Conservation (phyloP, 1,140 invertebrate species). For the Nixonia krombeini region DNA sequence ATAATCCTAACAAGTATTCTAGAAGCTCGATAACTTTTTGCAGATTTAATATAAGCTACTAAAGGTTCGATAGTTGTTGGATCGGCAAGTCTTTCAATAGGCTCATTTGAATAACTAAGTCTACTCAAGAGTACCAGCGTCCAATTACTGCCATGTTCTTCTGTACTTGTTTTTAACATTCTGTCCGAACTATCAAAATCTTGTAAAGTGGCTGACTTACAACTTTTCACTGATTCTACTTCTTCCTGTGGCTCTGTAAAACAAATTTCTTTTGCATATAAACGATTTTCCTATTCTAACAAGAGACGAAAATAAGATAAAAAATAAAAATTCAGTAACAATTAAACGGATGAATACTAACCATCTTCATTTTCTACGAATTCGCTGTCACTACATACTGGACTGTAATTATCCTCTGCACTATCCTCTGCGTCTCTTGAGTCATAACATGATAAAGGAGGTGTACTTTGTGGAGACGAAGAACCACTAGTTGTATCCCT, state of each 20-base stretch:
- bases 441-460: constrained; percentile 40
- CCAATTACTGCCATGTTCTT: constrained; percentile 38
- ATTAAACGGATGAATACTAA: too few relatives aligned
- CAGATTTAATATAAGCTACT: constrained; percentile 55
- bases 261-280: too few relatives aligned
- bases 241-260: constrained; percentile 53
- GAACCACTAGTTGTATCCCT: constrained; percentile 53
- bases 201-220: constrained; percentile 48
- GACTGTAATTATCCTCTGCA: constrained; percentile 66
- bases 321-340: not conserved
- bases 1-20: constrained; percentile 57
- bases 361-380: too few relatives aligned
- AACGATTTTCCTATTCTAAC: too few relatives aligned
- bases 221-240: constrained; percentile 53
- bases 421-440: constrained; percentile 46
- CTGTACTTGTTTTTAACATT: constrained; percentile 9
- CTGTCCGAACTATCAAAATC: constrained; percentile 24
- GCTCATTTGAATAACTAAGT: constrained; percentile 50
- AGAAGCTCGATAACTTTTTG: constrained; percentile 52
- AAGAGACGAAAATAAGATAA: too few relatives aligned
- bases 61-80: constrained; percentile 58
- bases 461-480: constrained; percentile 62
- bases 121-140: constrained; percentile 54
- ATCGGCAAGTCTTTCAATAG: constrained; percentile 59
- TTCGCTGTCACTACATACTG: constrained; percentile 64